Evolutionary conservation across 2,888 invertebrate species (phyloP).

Genomic region (Idaea dimidiata): DNA sequence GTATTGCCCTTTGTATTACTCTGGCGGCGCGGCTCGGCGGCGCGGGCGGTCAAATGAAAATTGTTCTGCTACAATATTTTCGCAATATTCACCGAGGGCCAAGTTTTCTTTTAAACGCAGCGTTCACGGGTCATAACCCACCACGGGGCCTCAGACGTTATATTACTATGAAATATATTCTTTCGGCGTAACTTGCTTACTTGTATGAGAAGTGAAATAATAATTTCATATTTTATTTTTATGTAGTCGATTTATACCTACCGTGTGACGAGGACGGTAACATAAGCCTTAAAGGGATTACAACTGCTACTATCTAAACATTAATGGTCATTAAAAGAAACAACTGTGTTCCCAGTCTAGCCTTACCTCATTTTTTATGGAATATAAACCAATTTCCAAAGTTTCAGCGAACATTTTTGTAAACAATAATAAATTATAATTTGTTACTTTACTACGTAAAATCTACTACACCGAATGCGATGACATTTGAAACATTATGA

Average conservation of each 20-base stretch:
- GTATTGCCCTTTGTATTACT: background rate
- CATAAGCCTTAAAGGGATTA: too few species aligned
- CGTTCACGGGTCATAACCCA: background rate
- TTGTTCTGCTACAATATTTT: background rate
- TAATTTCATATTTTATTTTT: background rate
- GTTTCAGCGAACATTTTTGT: too few species aligned
- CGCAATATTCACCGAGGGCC: background rate
- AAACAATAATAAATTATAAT: too few species aligned
- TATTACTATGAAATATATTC: background rate
- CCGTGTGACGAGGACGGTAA: too few species aligned
- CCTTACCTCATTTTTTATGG: too few species aligned
- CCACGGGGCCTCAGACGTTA: constrained; percentile 1
- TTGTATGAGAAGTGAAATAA: background rate
- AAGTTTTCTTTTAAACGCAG: background rate
- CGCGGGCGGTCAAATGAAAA: background rate
- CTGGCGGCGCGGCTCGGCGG: background rate
- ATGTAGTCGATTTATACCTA: background rate
- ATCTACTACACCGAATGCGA: too few species aligned
- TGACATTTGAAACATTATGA: too few species aligned
- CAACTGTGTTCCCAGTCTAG: too few species aligned
- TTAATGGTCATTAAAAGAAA: too few species aligned
- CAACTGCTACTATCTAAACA: too few species aligned
- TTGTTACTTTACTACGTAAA: too few species aligned
- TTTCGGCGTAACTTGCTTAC: background rate
- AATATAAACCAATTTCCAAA: too few species aligned